These are phyloP conservation scores for Ahaetulla prasina DNA, from an alignment of 2,113 vertebrate genomes.

Conservation along the genomic window DNA sequence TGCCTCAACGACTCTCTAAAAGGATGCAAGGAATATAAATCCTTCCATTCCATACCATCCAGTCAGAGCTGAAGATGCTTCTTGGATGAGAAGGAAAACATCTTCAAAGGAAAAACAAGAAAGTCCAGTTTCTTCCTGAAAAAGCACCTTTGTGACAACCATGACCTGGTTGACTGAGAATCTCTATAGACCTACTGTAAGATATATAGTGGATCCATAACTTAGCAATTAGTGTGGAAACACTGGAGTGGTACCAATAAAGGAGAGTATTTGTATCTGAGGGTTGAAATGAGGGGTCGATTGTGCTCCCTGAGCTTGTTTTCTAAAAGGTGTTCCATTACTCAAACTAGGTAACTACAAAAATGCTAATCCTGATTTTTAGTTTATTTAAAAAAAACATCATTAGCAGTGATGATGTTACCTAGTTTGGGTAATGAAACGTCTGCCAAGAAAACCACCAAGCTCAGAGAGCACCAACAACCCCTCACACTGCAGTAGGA, in stretches of 20 bases:
- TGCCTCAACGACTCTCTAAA: too few relatives aligned
- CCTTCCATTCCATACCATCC: too few relatives aligned
- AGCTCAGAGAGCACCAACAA: neutral
- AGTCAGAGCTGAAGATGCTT: too few relatives aligned
- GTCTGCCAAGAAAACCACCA: neutral
- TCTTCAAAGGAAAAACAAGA: too few relatives aligned
- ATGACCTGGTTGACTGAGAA: too few relatives aligned
- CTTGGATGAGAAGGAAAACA: too few relatives aligned
- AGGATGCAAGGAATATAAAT: too few relatives aligned
- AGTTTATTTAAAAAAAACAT: neutral
- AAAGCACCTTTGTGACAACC: too few relatives aligned
- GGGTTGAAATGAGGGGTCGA: neutral
- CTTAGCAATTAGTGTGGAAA: neutral
- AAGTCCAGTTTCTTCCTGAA: too few relatives aligned
- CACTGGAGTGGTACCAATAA: neutral
- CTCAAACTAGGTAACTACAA: neutral
- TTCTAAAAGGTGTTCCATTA: neutral
- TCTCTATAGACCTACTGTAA: too few relatives aligned
- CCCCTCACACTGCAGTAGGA: neutral
- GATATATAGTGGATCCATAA: too few relatives aligned
- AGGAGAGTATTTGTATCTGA: neutral
- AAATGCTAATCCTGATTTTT: neutral
- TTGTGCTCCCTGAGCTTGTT: neutral
- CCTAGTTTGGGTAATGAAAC: neutral
- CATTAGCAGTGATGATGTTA: neutral